Evolutionary conservation across 2,888 invertebrate genomes (phyloP).

Genomic region (Gibbula magus): DNA sequence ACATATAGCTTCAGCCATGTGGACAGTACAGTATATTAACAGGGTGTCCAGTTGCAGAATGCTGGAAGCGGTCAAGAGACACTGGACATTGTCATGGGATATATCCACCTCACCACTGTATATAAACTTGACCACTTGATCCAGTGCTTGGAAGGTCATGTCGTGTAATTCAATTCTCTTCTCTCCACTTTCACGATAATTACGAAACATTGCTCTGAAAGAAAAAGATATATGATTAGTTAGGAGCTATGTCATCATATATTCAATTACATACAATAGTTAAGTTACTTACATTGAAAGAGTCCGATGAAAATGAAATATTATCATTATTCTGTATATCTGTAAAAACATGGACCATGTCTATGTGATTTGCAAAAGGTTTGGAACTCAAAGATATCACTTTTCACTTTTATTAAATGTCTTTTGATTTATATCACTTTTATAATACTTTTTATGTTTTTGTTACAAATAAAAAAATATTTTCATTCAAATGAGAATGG

Average conservation of each 20-base stretch:
- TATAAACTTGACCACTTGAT: conserved; percentile 88
- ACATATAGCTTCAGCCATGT: conserved; percentile 88
- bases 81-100: conserved; percentile 86
- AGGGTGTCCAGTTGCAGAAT: conserved; percentile 87
- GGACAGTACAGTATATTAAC: conserved; percentile 89
- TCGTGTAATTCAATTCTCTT: conserved; percentile 87
- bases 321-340: too few species aligned
- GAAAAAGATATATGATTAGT: not conserved
- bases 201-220: conserved; percentile 88
- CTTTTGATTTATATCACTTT: too few species aligned
- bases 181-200: conserved; percentile 85
- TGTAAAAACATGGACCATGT: too few species aligned
- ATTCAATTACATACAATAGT: not conserved
- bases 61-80: conserved; percentile 87
- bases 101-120: conserved; percentile 83
- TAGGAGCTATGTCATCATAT: not conserved
- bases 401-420: too few species aligned
- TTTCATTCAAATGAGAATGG: too few species aligned
- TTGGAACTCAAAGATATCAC: too few species aligned
- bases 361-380: too few species aligned
- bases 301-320: too few species aligned
- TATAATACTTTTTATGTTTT: too few species aligned
- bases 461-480: too few species aligned
- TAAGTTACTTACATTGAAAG: too few species aligned
- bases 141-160: conserved; percentile 87